Base-by-base conservation (phyloP, 1,140 invertebrate species). In the Pseudoatta argentina region DNA sequence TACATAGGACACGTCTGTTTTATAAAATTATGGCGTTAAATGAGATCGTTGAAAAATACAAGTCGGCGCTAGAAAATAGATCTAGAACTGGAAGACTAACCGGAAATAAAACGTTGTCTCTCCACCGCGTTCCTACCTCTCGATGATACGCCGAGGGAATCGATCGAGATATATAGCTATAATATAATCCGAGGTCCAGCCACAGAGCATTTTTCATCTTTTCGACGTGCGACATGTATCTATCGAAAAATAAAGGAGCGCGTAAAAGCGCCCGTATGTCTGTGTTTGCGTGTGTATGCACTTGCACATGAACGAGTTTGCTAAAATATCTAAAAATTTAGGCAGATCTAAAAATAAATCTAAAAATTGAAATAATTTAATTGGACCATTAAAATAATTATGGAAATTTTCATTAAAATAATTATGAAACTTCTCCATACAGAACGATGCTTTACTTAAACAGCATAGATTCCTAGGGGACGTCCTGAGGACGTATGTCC, bases 191-290 rank as follows among this genome's bases (percentile, higher is more conserved):
- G 48, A 27, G 30, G 48, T 79, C 30, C 57, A 77, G 57, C 34
- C 48, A 7, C 44, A 51, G 30, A 59, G 59, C 24, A n/a, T 66
- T 18, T 78, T 18, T 14, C 21, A 72, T 77, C 57, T 8, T 16
- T 18, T 21, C 24, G 24, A n/a, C 12, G 24, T 63, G 24, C 21
- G 51, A 48, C n/a, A 27, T 6, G 57, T n/a, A 39, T 75, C 6
- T 82, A 12, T 66, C 71, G 59, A 83, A 75, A 89, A 71, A 87
- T 83, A 83, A 77, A 30, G 18, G 16, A 86, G 48, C 55, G 44
- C 57, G 21, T 34, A 34, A 76, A 55, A 57, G 2, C 51, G n/a
- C 71, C n/a, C 72, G 66, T 69, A 21, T 39, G 7, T 7, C 10
- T 61, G 3, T 27, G 21, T 18, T 14, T 53, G 34, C 7, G 7